These are phyloP conservation scores for Hemiprocne comata DNA, from an alignment of 2,113 vertebrate genomes.

Conservation along the genomic window DNA sequence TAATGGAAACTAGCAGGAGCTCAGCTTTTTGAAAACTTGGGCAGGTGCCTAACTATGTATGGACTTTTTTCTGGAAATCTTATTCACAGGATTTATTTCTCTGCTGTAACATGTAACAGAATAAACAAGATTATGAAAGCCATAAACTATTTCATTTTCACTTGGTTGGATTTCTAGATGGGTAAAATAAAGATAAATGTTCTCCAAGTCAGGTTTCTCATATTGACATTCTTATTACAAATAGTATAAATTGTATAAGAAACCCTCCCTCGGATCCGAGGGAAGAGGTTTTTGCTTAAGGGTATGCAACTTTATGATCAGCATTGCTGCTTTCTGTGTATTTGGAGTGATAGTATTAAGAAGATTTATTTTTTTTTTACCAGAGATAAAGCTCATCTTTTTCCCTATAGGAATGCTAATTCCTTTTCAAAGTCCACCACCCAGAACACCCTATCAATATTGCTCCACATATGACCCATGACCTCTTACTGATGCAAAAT, in stretches of 20 bases:
- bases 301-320: background rate
- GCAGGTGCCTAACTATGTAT: background rate
- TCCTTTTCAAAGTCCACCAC: background rate
- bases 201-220: background rate
- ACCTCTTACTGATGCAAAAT: background rate
- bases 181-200: conserved; percentile 34
- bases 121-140: conserved; percentile 15
- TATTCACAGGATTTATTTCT: background rate
- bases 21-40: background rate
- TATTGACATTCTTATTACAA: conserved; percentile 26
- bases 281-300: background rate
- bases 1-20: background rate
- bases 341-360: background rate
- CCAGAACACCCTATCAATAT: background rate
- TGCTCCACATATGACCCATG: background rate
- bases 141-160: conserved; percentile 17
- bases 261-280: background rate
- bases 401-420: background rate
- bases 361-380: background rate
- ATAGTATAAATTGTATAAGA: background rate
- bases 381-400: background rate
- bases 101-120: background rate
- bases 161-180: conserved; percentile 20
- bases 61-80: background rate
- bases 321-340: background rate